A percentile compares a stretch with the other conserved stretches of the same genome.
Evolutionary conservation across 2,113 vertebrate species (phyloP).

Genomic region (Irena cyanogastra): DNA sequence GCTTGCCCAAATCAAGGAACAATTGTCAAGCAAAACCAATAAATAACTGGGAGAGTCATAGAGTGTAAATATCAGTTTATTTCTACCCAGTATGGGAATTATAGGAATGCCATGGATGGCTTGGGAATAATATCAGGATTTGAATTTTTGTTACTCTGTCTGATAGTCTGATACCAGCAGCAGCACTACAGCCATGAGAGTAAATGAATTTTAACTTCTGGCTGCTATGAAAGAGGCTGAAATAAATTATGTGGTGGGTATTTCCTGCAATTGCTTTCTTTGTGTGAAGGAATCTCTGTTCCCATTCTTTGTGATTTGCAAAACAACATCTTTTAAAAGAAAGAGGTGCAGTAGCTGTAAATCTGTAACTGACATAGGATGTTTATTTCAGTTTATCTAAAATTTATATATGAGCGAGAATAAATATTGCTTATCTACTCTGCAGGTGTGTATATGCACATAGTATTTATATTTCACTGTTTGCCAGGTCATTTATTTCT

Average conservation of each 20-base stretch:
- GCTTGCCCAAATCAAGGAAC: background rate
- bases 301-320: background rate
- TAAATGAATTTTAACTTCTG: background rate
- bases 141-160: background rate
- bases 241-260: background rate
- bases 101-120: background rate
- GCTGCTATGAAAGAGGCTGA: background rate
- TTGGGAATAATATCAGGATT: background rate
- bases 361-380: background rate
- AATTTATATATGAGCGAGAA: background rate
- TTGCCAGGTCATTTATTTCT: background rate
- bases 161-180: background rate
- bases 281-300: background rate
- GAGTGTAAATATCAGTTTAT: background rate
- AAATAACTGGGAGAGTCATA: background rate
- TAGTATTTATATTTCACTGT: background rate
- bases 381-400: conserved; percentile 5
- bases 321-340: background rate
- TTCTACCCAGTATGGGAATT: background rate
- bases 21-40: background rate
- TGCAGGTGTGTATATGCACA: background rate
- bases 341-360: background rate
- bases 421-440: conserved; percentile 11
- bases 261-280: background rate
- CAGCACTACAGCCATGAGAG: background rate